These are phyloP conservation scores for Colaptes auratus DNA, from an alignment of 2,113 vertebrate genomes.

Conservation along the genomic window DNA sequence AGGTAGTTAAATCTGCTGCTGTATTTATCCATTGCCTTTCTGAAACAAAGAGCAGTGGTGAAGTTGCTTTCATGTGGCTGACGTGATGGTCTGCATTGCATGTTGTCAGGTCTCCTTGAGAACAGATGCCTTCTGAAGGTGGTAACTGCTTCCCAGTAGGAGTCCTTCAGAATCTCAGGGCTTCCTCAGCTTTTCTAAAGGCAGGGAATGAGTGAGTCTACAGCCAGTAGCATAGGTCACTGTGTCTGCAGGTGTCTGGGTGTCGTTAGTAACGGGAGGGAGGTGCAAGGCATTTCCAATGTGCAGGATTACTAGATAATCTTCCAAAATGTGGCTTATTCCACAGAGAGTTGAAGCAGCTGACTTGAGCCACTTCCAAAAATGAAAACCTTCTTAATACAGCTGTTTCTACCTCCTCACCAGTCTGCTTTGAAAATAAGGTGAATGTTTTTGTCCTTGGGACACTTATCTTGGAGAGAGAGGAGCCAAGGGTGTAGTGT, in stretches of 20 bases:
- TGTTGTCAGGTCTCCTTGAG: not conserved
- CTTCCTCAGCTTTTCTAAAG: not conserved
- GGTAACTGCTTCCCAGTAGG: not conserved
- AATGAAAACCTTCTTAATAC: not conserved
- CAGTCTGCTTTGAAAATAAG: not conserved
- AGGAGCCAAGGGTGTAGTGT: not conserved
- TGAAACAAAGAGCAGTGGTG: not conserved
- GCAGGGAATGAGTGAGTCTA: not conserved
- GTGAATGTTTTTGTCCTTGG: not conserved
- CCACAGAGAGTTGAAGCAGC: not conserved
- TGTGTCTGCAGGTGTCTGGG: not conserved
- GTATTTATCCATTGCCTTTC: not conserved
- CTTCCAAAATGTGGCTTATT: slow-evolving; percentile 34
- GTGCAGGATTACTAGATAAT: slow-evolving; percentile 17
- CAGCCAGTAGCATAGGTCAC: not conserved
- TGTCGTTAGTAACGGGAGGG: not conserved
- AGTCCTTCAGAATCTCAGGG: not conserved
- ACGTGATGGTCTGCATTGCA: not conserved
- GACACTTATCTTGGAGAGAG: not conserved
- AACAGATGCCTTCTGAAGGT: not conserved
- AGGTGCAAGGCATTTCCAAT: not conserved
- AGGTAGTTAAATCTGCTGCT: not conserved
- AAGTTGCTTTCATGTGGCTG: not conserved
- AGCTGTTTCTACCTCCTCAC: not conserved
- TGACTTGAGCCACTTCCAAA: not conserved